Conservation (phyloP, 1,140 invertebrate species). For the Nilaparvata lugens region DNA sequence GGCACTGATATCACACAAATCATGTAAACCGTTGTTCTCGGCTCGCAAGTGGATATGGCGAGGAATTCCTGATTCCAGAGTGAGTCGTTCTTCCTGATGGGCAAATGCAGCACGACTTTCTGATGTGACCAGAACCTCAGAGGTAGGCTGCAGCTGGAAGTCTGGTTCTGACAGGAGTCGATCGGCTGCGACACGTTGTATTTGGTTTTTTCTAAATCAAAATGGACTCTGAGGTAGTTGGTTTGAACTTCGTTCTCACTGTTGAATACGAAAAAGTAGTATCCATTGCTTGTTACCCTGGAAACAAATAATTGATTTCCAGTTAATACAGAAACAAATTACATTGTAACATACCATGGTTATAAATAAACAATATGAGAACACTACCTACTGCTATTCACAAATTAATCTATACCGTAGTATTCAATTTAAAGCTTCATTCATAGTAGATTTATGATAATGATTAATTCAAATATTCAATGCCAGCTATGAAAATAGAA, state of each 20-base stretch:
- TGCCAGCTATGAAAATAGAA: too few species aligned
- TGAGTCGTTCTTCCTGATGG: conserved; percentile 44
- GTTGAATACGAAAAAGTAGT: conserved; percentile 75
- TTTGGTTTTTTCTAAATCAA: conserved; percentile 57
- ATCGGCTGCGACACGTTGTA: conserved; percentile 52
- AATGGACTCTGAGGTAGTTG: conserved; percentile 54
- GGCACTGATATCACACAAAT: conserved; percentile 59
- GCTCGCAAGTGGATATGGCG: conserved; percentile 61
- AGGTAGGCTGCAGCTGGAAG: conserved; percentile 49
- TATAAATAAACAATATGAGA: neutral
- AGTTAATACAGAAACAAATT: conserved; percentile 4
- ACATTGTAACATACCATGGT: neutral
- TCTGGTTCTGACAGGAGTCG: conserved; percentile 42
- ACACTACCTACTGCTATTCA: neutral
- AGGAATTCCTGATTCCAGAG: conserved; percentile 65
- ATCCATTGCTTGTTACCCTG: conserved; percentile 58
- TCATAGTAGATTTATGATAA: too few species aligned
- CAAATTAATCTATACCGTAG: too few species aligned
- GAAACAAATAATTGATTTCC: too few species aligned
- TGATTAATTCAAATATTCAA: too few species aligned
- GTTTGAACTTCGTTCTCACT: conserved; percentile 67
- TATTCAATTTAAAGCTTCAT: too few species aligned
- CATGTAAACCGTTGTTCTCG: conserved; percentile 57
- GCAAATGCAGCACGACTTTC: conserved; percentile 40
- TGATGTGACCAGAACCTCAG: conserved; percentile 58